Evolutionary conservation across 2,888 invertebrate genomes (phyloP).

Genomic region (Morpho helenor): DNA sequence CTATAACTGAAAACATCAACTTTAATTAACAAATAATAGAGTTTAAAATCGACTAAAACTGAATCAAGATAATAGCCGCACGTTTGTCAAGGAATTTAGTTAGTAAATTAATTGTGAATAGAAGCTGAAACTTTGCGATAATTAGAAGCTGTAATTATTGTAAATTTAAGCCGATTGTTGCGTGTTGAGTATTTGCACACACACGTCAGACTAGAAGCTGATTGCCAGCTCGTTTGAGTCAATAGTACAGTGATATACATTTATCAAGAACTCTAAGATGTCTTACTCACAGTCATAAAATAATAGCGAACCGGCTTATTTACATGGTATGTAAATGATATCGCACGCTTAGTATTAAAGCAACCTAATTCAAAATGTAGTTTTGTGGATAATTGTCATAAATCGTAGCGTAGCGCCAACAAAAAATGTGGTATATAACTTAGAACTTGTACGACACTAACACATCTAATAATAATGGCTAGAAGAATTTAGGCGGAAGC

Average conservation of each 20-base stretch:
- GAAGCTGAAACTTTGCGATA: constrained; percentile 15
- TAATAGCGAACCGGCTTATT: neutral
- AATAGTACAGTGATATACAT: constrained; percentile 16
- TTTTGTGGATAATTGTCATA: too few relatives aligned
- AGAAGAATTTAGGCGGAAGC: too few relatives aligned
- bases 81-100: constrained; percentile 18
- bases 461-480: too few relatives aligned
- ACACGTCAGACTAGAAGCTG: constrained; percentile 23
- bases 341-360: neutral
- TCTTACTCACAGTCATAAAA: neutral
- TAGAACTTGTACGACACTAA: too few relatives aligned
- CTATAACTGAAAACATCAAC: neutral
- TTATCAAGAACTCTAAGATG: constrained; percentile 14
- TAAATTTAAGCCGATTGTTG: constrained; percentile 20
- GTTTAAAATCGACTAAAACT: constrained; percentile 7
- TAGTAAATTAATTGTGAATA: constrained; percentile 14
- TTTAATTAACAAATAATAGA: constrained; percentile 3
- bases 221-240: constrained; percentile 25
- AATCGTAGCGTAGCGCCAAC: too few relatives aligned
- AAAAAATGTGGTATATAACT: neutral
- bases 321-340: neutral
- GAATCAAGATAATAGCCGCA: constrained; percentile 4
- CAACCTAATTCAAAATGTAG: too few relatives aligned
- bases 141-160: constrained; percentile 15
- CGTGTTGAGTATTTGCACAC: constrained; percentile 18